Conservation (phyloP, 1,140 invertebrate genomes). For the Ptiloglossa arizonensis region DNA sequence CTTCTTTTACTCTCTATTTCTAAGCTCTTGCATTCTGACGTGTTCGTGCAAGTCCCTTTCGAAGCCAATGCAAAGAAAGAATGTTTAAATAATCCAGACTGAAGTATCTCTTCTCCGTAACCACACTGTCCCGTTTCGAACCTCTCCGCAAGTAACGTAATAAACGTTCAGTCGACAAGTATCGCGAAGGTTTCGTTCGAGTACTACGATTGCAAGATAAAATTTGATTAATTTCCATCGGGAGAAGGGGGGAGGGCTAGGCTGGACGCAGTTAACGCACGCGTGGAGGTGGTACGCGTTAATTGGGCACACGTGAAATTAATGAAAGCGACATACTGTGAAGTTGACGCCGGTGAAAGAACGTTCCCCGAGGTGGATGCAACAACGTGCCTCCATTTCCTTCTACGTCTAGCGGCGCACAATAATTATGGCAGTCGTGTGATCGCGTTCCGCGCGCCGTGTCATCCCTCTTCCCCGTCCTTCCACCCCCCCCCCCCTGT, state of each 20-base stretch:
- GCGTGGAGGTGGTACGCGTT: neutral
- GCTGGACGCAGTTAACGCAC: neutral
- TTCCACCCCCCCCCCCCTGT: neutral
- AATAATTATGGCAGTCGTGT: conserved; percentile 63
- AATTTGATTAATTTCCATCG: no score
- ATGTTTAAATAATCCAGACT: no score
- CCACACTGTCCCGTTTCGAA: no score
- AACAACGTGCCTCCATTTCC: conserved; percentile 23
- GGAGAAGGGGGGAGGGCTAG: neutral
- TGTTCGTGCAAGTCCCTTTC: no score
- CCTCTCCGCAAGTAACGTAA: no score
- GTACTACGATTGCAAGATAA: no score
- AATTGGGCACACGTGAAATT: conserved; percentile 50
- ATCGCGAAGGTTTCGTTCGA: no score
- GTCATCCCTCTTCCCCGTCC: conserved; percentile 9
- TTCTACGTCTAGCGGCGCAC: conserved; percentile 48
- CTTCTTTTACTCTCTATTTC: no score
- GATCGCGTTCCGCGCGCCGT: conserved; percentile 45
- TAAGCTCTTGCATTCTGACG: no score
- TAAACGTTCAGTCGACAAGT: no score
- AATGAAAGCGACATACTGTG: conserved; percentile 54
- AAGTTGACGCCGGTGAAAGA: conserved; percentile 21
- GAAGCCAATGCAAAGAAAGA: no score
- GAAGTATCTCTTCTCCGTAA: no score
- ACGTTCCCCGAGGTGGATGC: neutral